Evolutionary conservation across 2,888 invertebrate species (phyloP), one percentile per base, ranked within the genome.

Genomic region (Amaurobius ferox): DNA sequence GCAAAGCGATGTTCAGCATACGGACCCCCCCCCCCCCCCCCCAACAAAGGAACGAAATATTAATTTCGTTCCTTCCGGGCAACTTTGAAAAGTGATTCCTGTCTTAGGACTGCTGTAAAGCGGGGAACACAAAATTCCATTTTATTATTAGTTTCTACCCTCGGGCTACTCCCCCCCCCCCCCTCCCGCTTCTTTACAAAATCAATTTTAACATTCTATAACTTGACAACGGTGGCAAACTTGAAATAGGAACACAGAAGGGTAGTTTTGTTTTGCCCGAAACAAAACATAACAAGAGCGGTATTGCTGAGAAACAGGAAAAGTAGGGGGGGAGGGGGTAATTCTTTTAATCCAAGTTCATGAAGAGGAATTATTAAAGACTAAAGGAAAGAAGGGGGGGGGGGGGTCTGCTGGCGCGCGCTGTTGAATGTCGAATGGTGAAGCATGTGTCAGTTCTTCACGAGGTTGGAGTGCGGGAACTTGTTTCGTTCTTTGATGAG

Each of bases 131-230:
- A 55, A 55, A 55, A 55, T 55, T 55, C 55, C 55, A 55, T 55
- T 55, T 55, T 55, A 55, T 55, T 55, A 55, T 55, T 55, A 55
- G 55, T 55, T 55, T 55, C 55, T 23, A 55, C 55, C 55, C 55
- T 23, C 23, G 1, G 23, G 44, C 11, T 7, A 16, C 11, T 11
- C 11, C 35, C 11, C 35, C 35, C 35, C 11, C 35, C 23, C 16
- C 55, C 23, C 23, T 55, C 23, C 23, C 23, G 5, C 55, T 44
- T 35, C 44, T 44, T 44, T 55, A 55, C 55, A 5, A 55, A 55
- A 55, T 55, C 55, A 55, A 55, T 55, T 55, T 55, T 55, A 55
- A 23, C 55, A 23, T 55, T 55, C 55, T 55, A 23, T 23, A 23
- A 55, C 55, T 23, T 55, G 55, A 55, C 55, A 23, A 55, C 19